phyloP scores from a whole-genome alignment of 2,888 invertebrate genomes.

The Sinhomidia bicolor region DNA sequence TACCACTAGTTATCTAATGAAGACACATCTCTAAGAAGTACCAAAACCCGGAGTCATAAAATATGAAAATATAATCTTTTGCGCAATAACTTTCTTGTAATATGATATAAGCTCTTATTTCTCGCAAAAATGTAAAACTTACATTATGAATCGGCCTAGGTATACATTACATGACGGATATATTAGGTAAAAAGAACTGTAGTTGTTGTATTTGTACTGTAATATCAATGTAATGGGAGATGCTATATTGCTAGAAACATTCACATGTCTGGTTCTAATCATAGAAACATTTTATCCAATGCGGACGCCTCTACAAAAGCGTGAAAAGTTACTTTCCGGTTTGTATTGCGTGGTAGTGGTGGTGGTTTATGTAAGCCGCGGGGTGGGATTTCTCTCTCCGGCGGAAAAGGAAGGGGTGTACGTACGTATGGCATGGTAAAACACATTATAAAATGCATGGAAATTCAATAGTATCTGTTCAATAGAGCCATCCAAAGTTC shows the following conservation, averaged over 20 bases:
- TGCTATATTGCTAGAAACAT: too few species aligned
- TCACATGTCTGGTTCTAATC: too few species aligned
- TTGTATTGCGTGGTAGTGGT: slow-evolving; percentile 8
- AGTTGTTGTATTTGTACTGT: too few species aligned
- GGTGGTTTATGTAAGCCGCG: neutral
- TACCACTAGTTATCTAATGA: neutral
- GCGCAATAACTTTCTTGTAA: neutral
- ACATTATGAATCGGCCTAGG: neutral
- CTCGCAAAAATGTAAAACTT: neutral
- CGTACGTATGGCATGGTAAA: neutral
- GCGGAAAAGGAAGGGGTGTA: neutral
- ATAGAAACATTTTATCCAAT: too few species aligned
- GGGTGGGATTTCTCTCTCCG: neutral
- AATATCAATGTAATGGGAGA: too few species aligned
- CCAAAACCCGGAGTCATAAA: neutral
- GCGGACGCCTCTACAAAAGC: neutral
- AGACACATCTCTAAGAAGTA: slow-evolving; percentile 5
- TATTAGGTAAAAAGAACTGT: neutral
- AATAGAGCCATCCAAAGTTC: too few species aligned
- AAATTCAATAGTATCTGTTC: neutral
- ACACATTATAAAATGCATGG: neutral
- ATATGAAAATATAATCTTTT: neutral
- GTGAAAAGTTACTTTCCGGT: neutral
- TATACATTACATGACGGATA: neutral
- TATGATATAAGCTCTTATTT: neutral